A percentile compares a stretch with the other conserved stretches of the same genome.
Evolutionary conservation across 2,888 invertebrate species (phyloP).

Genomic region (Copidosoma aretas): DNA sequence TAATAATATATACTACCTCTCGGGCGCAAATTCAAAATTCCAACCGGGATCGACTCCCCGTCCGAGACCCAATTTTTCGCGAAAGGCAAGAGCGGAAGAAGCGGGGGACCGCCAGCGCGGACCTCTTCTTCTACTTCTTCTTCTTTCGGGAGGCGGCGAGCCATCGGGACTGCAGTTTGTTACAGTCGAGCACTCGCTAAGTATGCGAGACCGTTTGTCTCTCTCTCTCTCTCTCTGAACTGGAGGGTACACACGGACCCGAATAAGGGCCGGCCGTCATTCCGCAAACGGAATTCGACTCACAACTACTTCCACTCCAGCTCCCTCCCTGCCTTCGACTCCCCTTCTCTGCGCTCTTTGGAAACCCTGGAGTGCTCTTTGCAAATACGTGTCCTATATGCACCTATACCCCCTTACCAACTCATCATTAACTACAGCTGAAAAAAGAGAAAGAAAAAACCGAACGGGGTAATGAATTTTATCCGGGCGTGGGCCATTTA

Average conservation of each 20-base stretch:
- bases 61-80: no score
- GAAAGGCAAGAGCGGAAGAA: no score
- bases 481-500: no score
- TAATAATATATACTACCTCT: no score
- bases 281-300: constrained; percentile 44
- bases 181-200: constrained; percentile 59
- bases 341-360: neutral
- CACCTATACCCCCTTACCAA: neutral
- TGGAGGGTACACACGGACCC: constrained; percentile 45
- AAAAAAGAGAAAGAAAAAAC: no score
- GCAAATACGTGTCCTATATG: no score
- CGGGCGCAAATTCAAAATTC: no score
- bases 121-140: no score
- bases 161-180: constrained; percentile 52
- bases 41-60: no score
- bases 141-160: neutral
- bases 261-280: constrained; percentile 44
- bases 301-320: constrained; percentile 27
- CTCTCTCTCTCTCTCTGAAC: neutral
- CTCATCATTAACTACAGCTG: neutral
- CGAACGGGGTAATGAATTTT: no score
- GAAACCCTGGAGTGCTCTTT: neutral
- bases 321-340: constrained; percentile 3
- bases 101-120: no score
- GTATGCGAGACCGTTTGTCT: constrained; percentile 60